phyloP scores from a whole-genome alignment of 2,888 invertebrate species.

The Prosapia bicincta region DNA sequence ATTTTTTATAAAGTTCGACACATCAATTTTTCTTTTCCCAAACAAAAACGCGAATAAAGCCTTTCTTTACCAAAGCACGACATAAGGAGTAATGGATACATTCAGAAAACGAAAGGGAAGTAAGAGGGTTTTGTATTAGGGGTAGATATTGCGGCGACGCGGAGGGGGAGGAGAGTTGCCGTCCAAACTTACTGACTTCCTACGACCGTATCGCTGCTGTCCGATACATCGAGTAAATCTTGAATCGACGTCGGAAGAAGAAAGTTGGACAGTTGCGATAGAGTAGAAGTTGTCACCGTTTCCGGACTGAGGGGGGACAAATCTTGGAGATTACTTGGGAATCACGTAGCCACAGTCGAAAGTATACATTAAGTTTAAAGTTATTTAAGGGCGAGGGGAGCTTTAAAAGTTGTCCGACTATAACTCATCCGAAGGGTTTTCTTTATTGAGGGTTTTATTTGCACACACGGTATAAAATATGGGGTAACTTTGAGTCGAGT shows the following conservation, averaged over 20 bases:
- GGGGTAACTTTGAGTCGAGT: too few relatives aligned
- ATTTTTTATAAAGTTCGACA: conserved; percentile 1
- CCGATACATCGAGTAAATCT: background rate
- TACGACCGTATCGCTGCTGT: background rate
- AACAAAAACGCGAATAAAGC: background rate
- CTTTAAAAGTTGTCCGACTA: background rate
- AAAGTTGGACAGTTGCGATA: background rate
- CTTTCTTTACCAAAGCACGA: background rate
- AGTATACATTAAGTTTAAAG: background rate
- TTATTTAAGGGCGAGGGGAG: background rate
- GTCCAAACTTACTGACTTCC: conserved; percentile 14
- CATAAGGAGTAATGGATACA: conserved; percentile 14
- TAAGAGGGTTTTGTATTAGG: conserved; percentile 8
- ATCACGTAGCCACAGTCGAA: background rate
- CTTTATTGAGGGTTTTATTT: background rate
- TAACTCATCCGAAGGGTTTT: background rate
- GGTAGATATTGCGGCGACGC: background rate
- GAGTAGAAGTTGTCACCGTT: background rate
- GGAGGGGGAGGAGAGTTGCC: conserved; percentile 7
- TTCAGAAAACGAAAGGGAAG: conserved; percentile 23
- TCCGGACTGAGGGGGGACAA: background rate
- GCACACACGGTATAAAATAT: too few relatives aligned
- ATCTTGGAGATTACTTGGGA: background rate
- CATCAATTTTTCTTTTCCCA: background rate
- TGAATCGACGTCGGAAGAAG: background rate